These are phyloP conservation scores for Metacarcinus magister DNA, from an alignment of 2,888 invertebrate genomes.

Conservation along the genomic window DNA sequence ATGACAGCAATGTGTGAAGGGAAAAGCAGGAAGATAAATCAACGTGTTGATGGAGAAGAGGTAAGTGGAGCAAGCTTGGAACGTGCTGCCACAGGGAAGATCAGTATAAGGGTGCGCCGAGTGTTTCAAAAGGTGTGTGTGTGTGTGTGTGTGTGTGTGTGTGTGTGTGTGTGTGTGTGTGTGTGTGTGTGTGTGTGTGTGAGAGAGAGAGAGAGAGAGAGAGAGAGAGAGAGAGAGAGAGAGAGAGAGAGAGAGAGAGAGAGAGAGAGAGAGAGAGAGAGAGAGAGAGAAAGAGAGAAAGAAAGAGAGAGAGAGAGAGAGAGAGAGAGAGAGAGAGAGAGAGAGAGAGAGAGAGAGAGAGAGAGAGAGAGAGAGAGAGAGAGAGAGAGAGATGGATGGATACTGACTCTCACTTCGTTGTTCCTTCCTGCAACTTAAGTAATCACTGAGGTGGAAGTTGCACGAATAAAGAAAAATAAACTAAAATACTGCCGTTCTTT, in stretches of 20 bases:
- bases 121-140: background rate
- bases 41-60: background rate
- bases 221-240: constrained; percentile 57
- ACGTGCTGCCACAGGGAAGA: background rate
- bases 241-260: constrained; percentile 55
- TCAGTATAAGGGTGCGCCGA: background rate
- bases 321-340: background rate
- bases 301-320: background rate
- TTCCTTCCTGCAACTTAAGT: background rate
- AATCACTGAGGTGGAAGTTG: background rate
- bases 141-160: constrained; percentile 22
- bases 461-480: background rate
- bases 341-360: background rate
- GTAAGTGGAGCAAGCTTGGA: background rate
- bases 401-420: background rate
- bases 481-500: background rate
- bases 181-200: constrained; percentile 52
- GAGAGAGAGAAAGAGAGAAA: background rate
- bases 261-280: constrained; percentile 26
- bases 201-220: constrained; percentile 57
- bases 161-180: constrained; percentile 51
- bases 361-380: background rate
- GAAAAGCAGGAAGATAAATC: background rate
- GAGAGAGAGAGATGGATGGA: background rate
- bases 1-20: background rate